Evolutionary conservation across 2,888 invertebrate genomes (phyloP).

Genomic region (Kryphioiulus occultus): DNA sequence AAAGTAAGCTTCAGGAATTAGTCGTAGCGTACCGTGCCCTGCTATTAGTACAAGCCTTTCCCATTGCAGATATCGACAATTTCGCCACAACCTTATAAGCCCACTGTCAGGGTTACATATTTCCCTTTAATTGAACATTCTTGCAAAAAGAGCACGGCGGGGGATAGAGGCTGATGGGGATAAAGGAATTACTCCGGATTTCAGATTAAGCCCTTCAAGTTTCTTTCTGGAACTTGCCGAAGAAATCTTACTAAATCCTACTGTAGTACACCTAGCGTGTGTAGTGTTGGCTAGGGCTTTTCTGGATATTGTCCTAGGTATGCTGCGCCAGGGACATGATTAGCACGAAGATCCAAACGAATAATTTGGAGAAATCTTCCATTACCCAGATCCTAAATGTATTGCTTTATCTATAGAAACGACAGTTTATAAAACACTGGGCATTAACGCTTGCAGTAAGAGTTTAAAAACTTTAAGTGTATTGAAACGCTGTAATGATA

Average conservation of each 20-base stretch:
- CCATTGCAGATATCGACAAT: conserved; percentile 18
- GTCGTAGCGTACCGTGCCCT: conserved; percentile 13
- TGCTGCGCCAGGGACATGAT: too few relatives aligned
- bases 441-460: too few relatives aligned
- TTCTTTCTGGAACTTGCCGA: not conserved
- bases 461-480: too few relatives aligned
- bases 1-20: conserved; percentile 9
- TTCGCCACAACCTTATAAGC: not conserved
- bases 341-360: not conserved
- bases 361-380: too few relatives aligned
- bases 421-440: too few relatives aligned
- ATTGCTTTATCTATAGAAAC: too few relatives aligned
- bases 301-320: conserved; percentile 3
- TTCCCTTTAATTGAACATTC: conserved; percentile 19
- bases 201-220: conserved; percentile 9
- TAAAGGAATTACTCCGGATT: conserved; percentile 17
- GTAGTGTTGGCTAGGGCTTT: not conserved
- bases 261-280: not conserved
- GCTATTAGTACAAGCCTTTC: not conserved
- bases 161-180: not conserved
- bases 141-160: not conserved
- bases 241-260: conserved; percentile 20
- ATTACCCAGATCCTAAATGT: too few relatives aligned
- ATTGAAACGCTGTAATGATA: too few relatives aligned
- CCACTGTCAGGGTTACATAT: conserved; percentile 6